Conservation (phyloP, 1,140 invertebrate genomes). For the Schlechtendalia chinensis region DNA sequence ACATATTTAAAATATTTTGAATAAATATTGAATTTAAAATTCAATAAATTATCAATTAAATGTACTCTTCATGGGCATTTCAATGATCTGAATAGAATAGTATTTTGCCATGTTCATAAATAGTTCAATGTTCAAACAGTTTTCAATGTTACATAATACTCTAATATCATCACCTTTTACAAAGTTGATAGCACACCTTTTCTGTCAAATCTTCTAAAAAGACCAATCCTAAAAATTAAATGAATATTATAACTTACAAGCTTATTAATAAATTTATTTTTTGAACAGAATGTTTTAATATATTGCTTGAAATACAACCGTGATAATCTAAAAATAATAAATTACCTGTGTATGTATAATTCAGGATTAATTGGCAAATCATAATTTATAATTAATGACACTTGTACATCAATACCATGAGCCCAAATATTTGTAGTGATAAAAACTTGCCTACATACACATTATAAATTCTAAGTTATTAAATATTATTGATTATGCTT, state of each 20-base stretch:
- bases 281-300: too few relatives aligned
- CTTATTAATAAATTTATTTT: too few relatives aligned
- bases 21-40: not conserved
- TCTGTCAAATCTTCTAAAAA: constrained; percentile 94
- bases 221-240: constrained; percentile 71
- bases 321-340: constrained; percentile 29
- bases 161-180: constrained; percentile 99
- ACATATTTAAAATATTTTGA: not conserved
- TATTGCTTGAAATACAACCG: too few relatives aligned
- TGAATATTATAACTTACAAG: not conserved
- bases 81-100: constrained; percentile 99
- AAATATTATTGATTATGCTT: not conserved
- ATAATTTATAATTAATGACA: constrained; percentile 97
- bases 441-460: constrained; percentile 78
- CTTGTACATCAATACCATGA: constrained; percentile 96
- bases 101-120: too few relatives aligned
- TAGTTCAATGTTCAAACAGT: too few relatives aligned
- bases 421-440: constrained; percentile 99
- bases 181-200: constrained; percentile 99
- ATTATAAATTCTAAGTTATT: constrained; percentile 49
- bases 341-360: constrained; percentile 93
- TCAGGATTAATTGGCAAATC: constrained; percentile 99
- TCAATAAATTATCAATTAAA: not conserved
- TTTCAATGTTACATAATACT: constrained; percentile 98
- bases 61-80: constrained; percentile 98